phyloP scores from a whole-genome alignment of 2,797 vertebrate species.

The Arnoldichthys spilopterus region DNA sequence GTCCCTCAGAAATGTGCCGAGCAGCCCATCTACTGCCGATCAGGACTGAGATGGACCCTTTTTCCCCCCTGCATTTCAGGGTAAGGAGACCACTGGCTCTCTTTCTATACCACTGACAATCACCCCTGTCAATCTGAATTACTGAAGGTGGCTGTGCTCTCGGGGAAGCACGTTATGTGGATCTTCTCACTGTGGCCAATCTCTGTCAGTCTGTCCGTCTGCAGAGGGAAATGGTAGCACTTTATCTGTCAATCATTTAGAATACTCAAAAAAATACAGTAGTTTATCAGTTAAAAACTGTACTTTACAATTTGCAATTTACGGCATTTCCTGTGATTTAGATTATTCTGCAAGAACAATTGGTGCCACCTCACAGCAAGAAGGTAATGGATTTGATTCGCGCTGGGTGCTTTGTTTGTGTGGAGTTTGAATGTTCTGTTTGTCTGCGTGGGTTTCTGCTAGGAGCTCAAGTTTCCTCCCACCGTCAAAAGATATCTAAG shows the following conservation, averaged over 20 bases:
- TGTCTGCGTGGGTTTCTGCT: no score
- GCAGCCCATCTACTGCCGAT: conserved; percentile 65
- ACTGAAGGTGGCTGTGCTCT: conserved; percentile 49
- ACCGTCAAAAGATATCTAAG: no score
- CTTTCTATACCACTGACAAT: conserved; percentile 63
- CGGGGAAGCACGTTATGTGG: conserved; percentile 63
- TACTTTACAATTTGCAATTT: no score
- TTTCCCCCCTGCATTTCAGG: conserved; percentile 49
- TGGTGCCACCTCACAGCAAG: no score
- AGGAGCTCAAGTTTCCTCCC: no score
- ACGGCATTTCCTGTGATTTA: no score
- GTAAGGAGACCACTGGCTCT: conserved; percentile 63
- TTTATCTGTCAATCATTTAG: neutral
- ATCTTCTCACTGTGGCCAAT: conserved; percentile 62
- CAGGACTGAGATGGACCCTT: conserved; percentile 65
- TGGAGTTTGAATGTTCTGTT: no score
- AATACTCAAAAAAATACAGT: no score
- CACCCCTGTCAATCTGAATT: conserved; percentile 73
- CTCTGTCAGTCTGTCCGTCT: conserved; percentile 39
- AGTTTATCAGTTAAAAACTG: no score
- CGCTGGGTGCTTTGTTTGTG: no score
- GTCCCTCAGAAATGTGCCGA: conserved; percentile 66
- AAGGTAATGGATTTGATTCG: no score
- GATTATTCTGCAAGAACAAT: no score
- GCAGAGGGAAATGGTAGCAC: neutral